Evolutionary conservation across 2,797 vertebrate species (phyloP), one percentile per base, ranked within the genome.

Genomic region (Meriones psammophilus): DNA sequence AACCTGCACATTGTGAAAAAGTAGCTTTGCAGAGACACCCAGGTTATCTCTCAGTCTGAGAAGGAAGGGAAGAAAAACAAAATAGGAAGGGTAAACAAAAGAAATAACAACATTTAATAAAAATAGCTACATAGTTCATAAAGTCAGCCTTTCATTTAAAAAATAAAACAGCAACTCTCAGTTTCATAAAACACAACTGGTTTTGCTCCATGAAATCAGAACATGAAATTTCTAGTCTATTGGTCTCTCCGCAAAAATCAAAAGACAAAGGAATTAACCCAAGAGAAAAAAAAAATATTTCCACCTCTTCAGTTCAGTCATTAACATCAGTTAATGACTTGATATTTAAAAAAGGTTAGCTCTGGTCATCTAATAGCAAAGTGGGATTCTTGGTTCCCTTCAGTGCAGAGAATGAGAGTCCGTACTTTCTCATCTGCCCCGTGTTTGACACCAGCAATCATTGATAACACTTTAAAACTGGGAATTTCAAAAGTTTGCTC

Each of bases 391-490:
- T 33, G 13, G 30, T 0, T 91, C 54, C 79, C 15, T 9, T 94
- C 87, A 58, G 86, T 54, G 28, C 73, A 94, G 58, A 81, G n/a
- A 90, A 91, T 33, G 76, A 78, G 39, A 88, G 15, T 64, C 58
- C 28, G 26, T 56, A 26, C 24, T 85, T 95, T 87, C 60, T 96
- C 89, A 74, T 91, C 69, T 88, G 88, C 26, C 42, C 13, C 4
- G 39, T 66, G 93, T 80, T 91, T 89, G 18, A 79, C 64, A 81
- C 85, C 64, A 87, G 66, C 26, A 84, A 88, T 62, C 60, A 83
- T 22, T 66, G 81, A 92, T 93, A 95, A 97, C 64, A 89, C 73
- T 94, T 97, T 96, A 66, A 96, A 96, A 91, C 91, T 77, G 60
- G 92, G 89, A 71, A 83, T 96, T 93, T 95, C 92, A 94, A 71